A percentile compares a stretch with the other conserved stretches of the same genome.
Conservation (phyloP, 2,797 vertebrate species). For the Falco concolor region DNA sequence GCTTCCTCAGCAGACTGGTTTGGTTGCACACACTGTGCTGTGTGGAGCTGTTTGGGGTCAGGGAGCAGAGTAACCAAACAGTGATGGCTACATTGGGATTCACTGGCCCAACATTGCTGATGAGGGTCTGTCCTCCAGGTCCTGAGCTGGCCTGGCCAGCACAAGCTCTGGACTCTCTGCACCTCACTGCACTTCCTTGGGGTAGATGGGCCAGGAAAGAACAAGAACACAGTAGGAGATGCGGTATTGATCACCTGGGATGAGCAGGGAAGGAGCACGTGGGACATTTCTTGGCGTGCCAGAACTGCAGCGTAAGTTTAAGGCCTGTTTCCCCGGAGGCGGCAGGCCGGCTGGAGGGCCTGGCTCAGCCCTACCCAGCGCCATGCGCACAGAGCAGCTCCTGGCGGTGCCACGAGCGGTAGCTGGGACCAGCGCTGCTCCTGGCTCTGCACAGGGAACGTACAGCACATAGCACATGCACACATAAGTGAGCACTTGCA, state of each 20-base stretch:
- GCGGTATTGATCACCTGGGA: background rate
- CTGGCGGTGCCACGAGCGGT: background rate
- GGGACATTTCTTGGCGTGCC: rapidly evolving
- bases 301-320: background rate
- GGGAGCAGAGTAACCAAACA: background rate
- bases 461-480: rapidly evolving
- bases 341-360: background rate
- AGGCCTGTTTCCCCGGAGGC: background rate
- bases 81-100: background rate
- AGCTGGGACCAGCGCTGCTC: background rate
- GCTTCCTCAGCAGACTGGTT: background rate
- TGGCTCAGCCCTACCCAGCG: background rate
- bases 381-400: background rate
- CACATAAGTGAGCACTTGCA: background rate
- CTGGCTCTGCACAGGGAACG: background rate
- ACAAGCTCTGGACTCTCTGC: background rate
- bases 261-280: background rate
- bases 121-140: background rate
- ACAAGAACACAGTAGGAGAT: background rate
- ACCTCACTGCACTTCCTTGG: background rate
- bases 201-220: background rate
- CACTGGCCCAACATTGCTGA: background rate
- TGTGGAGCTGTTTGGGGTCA: background rate
- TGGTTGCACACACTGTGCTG: background rate
- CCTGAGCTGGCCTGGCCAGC: background rate